These are phyloP conservation scores for Acridotheres tristis DNA, from an alignment of 2,797 vertebrate genomes.

Conservation along the genomic window DNA sequence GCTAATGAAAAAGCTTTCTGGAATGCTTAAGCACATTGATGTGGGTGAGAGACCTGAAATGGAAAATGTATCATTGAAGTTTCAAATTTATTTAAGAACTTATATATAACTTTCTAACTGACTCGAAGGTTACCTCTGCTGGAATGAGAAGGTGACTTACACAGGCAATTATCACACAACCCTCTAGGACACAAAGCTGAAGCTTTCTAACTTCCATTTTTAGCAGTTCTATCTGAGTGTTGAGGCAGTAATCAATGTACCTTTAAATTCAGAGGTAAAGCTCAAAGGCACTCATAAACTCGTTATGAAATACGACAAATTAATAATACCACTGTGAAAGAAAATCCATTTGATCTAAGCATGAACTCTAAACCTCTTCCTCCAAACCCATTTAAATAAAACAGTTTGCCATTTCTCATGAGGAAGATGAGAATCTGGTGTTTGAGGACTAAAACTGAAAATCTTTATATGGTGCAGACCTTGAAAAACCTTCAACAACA, in stretches of 20 bases:
- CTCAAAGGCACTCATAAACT: conserved; percentile 50
- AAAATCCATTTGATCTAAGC: conserved; percentile 43
- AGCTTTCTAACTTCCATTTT: conserved; percentile 56
- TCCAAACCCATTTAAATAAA: conserved; percentile 30
- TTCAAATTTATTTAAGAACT: conserved; percentile 49
- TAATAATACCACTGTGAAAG: conserved; percentile 12
- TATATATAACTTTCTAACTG: conserved; percentile 47
- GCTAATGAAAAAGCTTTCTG: not conserved
- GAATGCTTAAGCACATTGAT: not conserved
- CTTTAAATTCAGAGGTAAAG: conserved; percentile 47
- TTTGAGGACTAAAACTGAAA: not conserved
- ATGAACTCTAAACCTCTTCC: not conserved
- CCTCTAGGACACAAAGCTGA: conserved; percentile 59
- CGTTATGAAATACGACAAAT: not conserved
- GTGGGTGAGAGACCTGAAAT: not conserved
- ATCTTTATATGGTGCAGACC: not conserved
- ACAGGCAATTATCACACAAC: conserved; percentile 51
- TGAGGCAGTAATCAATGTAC: not conserved
- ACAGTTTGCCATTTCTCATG: not conserved
- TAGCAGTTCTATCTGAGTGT: conserved; percentile 17
- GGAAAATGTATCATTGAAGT: not conserved
- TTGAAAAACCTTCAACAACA: not conserved
- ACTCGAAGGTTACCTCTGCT: conserved; percentile 23
- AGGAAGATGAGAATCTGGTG: not conserved
- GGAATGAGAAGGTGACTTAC: conserved; percentile 57